phyloP scores from a whole-genome alignment of 2,888 invertebrate genomes.

The Bhutanitis thaidina region DNA sequence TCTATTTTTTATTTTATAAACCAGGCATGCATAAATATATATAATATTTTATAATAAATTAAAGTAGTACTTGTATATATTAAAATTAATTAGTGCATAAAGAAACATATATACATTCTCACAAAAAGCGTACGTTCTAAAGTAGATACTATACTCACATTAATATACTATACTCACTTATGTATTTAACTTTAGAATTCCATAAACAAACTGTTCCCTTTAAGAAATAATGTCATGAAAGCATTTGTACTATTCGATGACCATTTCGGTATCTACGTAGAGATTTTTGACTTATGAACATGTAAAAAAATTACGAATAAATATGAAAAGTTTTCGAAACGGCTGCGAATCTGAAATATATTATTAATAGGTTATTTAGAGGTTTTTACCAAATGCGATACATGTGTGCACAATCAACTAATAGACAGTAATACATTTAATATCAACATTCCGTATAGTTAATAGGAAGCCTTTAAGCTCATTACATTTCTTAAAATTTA shows the following conservation, averaged over 20 bases:
- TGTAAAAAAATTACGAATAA: no score
- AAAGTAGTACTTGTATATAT: constrained; percentile 4
- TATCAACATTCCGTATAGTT: neutral
- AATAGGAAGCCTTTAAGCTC: neutral
- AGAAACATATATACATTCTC: constrained; percentile 36
- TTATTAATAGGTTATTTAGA: no score
- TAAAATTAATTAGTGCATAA: neutral
- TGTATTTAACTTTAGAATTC: neutral
- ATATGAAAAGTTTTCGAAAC: no score
- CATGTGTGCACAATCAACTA: neutral
- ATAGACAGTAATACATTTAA: neutral
- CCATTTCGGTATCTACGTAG: no score
- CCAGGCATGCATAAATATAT: neutral
- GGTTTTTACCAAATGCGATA: no score
- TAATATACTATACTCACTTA: no score
- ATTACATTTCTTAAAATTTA: no score
- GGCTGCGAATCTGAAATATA: no score
- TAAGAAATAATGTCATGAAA: neutral
- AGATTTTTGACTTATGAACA: no score
- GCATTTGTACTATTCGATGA: neutral
- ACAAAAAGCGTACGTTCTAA: constrained; percentile 74
- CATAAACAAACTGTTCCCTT: neutral
- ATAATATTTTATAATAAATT: neutral
- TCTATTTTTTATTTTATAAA: no score
- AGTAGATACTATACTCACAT: constrained; percentile 55